Conservation (phyloP, 2,113 vertebrate species). For the Datnioides undecimradiatus region DNA sequence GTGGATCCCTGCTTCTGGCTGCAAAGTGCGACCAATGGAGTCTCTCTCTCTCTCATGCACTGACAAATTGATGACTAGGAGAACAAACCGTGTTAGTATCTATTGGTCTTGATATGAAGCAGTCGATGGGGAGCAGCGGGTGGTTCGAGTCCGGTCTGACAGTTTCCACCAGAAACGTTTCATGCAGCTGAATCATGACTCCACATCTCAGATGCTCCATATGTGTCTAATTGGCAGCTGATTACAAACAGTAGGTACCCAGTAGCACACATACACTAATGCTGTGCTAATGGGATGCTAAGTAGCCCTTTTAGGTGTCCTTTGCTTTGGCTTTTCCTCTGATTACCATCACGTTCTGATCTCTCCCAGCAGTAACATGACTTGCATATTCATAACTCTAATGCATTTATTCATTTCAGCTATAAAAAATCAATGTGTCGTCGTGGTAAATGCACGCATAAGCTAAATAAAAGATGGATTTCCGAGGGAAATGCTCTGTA, state of each 20-base stretch:
- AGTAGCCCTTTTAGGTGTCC: background rate
- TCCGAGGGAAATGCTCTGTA: too few species aligned
- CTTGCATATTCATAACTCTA: background rate
- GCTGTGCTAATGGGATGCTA: background rate
- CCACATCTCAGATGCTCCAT: background rate
- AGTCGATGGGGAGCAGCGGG: background rate
- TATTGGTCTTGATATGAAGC: background rate
- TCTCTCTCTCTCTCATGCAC: background rate
- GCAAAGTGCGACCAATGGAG: background rate
- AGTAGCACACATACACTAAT: background rate
- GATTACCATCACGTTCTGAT: background rate
- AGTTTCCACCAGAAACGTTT: background rate
- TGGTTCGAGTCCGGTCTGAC: background rate
- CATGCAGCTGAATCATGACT: background rate
- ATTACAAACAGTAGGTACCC: background rate
- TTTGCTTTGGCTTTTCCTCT: background rate
- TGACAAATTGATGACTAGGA: conserved; percentile 4
- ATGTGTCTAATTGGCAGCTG: background rate
- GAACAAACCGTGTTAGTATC: conserved; percentile 19
- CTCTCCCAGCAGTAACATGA: background rate
- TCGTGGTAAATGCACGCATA: too few species aligned
- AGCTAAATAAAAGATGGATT: background rate
- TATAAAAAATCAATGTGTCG: too few species aligned
- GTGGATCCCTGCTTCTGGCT: background rate
- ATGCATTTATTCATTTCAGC: too few species aligned